A percentile compares a stretch with the other conserved stretches of the same genome.
Conservation (phyloP, 2,888 invertebrate genomes). For the Archips crataeganus region DNA sequence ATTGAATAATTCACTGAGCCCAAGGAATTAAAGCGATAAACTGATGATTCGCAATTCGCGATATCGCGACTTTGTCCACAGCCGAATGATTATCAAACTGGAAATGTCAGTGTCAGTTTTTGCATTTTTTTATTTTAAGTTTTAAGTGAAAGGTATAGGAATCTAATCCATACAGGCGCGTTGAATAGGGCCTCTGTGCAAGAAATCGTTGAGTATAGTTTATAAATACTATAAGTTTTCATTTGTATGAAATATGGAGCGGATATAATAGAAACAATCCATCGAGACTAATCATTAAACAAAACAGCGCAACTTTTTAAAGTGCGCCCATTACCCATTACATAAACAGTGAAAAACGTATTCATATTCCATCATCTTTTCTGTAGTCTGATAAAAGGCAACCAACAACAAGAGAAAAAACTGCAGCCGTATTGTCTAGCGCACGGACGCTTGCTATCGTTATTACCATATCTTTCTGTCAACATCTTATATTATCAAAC, state of each 20-base stretch:
- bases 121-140: neutral
- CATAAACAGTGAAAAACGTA: too few species aligned
- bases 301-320: too few species aligned
- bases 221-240: neutral
- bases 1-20: slow-evolving; percentile 5
- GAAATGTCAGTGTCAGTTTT: slow-evolving; percentile 19
- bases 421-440: too few species aligned
- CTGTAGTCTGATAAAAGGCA: too few species aligned
- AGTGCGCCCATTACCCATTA: too few species aligned
- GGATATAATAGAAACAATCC: too few species aligned
- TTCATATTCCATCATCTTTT: too few species aligned
- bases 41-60: slow-evolving; percentile 9
- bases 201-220: too few species aligned
- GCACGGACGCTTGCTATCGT: too few species aligned
- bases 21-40: neutral
- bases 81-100: slow-evolving; percentile 10
- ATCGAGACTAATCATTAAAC: too few species aligned
- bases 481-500: too few species aligned
- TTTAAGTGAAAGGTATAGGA: neutral
- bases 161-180: neutral
- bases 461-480: too few species aligned
- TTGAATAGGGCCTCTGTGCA: neutral
- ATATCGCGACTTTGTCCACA: slow-evolving; percentile 13
- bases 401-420: neutral
- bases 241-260: neutral